Percentiles rank a stretch among this genome's conserved stretches.
These are phyloP conservation scores for Lepidocyrtoides sp. DNA, from an alignment of 2,888 invertebrate genomes.

Conservation along the genomic window DNA sequence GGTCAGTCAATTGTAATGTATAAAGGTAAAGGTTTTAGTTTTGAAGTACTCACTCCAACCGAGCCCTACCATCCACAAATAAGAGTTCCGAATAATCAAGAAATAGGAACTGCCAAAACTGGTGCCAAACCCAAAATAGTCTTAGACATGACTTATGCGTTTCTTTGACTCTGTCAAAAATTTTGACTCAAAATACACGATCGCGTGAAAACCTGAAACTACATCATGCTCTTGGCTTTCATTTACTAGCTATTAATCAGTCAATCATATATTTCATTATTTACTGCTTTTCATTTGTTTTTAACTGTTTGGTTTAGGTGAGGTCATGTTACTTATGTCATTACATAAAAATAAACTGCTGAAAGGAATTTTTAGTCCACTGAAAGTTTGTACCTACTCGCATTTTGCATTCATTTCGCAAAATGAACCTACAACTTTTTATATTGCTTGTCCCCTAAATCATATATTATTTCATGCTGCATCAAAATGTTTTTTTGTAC, in stretches of 20 bases:
- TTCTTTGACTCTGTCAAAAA: conserved; percentile 16
- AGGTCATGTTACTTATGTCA: conserved; percentile 31
- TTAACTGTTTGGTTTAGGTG: conserved; percentile 12
- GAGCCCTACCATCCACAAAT: no score
- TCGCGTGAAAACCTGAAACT: no score
- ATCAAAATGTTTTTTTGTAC: not conserved
- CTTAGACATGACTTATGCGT: conserved; percentile 45
- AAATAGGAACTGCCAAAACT: conserved; percentile 49
- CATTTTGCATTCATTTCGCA: not conserved
- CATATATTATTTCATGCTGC: conserved; percentile 16
- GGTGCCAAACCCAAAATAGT: conserved; percentile 64
- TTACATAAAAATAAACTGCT: not conserved
- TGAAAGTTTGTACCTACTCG: no score
- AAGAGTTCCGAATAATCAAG: not conserved
- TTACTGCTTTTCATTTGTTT: not conserved
- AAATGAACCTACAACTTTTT: not conserved
- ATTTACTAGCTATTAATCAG: conserved; percentile 51
- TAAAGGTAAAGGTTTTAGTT: not conserved
- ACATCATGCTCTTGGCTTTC: not conserved
- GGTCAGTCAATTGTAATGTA: not conserved
- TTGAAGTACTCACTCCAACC: not conserved
- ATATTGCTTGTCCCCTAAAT: not conserved
- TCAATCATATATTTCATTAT: conserved; percentile 24
- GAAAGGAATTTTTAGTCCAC: no score
- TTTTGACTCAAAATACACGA: no score